phyloP scores from a whole-genome alignment of 2,888 invertebrate genomes.

The Idaea dimidiata region DNA sequence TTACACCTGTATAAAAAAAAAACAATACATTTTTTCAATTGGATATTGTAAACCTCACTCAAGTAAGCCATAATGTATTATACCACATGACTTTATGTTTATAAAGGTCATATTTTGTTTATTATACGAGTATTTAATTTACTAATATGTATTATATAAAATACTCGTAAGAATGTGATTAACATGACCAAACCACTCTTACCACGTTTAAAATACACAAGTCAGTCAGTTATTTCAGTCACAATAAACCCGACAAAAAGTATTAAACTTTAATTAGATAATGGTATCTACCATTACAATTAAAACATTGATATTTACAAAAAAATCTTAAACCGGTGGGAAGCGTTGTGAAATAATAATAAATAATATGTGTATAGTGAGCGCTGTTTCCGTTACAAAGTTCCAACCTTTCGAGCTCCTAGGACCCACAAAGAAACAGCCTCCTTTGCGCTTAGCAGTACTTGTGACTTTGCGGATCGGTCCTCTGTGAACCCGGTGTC shows the following conservation, averaged over 20 bases:
- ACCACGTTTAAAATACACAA: neutral
- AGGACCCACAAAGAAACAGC: conserved; percentile 96
- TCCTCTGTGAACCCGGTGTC: conserved; percentile 86
- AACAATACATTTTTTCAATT: no score
- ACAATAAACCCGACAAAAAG: neutral
- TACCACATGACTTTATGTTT: no score
- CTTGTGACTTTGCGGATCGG: conserved; percentile 86
- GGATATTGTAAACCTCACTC: no score
- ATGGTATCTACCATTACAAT: no score
- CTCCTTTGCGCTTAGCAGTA: conserved; percentile 95
- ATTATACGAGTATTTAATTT: no score
- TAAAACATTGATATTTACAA: conserved; percentile 10
- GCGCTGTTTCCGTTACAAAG: conserved; percentile 54
- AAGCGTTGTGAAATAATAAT: conserved; percentile 20
- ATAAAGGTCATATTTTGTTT: no score
- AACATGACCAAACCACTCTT: neutral
- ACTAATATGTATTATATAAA: no score
- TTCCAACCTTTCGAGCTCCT: conserved; percentile 94
- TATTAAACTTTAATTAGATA: no score
- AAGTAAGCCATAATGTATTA: no score
- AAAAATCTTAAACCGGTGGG: conserved; percentile 20
- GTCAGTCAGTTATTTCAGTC: neutral
- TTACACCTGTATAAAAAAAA: no score
- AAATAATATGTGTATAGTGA: conserved; percentile 48
- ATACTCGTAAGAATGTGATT: no score